These are phyloP conservation scores for Misgurnus mizolepis DNA, from an alignment of 2,113 vertebrate genomes.

Conservation along the genomic window DNA sequence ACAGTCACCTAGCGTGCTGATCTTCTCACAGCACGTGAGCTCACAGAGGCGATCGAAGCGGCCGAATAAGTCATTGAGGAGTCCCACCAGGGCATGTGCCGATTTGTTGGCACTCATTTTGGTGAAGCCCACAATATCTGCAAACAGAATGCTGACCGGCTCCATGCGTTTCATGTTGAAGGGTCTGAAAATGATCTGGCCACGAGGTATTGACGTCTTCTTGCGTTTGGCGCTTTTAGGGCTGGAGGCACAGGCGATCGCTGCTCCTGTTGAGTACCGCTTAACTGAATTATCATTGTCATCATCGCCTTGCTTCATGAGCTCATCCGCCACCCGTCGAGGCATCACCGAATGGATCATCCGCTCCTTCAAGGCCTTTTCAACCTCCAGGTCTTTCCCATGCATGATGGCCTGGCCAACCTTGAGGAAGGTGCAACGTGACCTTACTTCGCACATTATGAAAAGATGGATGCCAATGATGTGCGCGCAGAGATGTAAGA, in stretches of 20 bases:
- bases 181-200: slow-evolving; percentile 90
- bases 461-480: slow-evolving; percentile 93
- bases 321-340: slow-evolving; percentile 90
- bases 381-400: slow-evolving; percentile 95
- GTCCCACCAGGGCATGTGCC: slow-evolving; percentile 90
- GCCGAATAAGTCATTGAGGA: slow-evolving; percentile 94
- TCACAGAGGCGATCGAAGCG: slow-evolving; percentile 94
- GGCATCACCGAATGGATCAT: slow-evolving; percentile 99
- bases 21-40: slow-evolving; percentile 93
- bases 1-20: slow-evolving; percentile 96
- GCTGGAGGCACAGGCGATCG: slow-evolving; percentile 79
- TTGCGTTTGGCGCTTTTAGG: slow-evolving; percentile 89
- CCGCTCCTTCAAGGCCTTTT: slow-evolving; percentile 96
- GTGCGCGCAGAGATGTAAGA: slow-evolving; percentile 91
- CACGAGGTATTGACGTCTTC: slow-evolving; percentile 92
- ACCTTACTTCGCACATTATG: slow-evolving; percentile 95
- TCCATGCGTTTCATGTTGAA: slow-evolving; percentile 99
- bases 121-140: slow-evolving; percentile 96
- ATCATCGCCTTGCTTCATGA: slow-evolving; percentile 95
- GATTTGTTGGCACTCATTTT: slow-evolving; percentile 98
- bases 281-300: slow-evolving; percentile 89
- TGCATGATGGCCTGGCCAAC: slow-evolving; percentile 98
- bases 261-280: slow-evolving; percentile 85
- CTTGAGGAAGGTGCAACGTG: slow-evolving; percentile 96
- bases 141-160: slow-evolving; percentile 95